Base-by-base conservation (phyloP, 2,797 vertebrate species). In the Erpetoichthys calabaricus region DNA sequence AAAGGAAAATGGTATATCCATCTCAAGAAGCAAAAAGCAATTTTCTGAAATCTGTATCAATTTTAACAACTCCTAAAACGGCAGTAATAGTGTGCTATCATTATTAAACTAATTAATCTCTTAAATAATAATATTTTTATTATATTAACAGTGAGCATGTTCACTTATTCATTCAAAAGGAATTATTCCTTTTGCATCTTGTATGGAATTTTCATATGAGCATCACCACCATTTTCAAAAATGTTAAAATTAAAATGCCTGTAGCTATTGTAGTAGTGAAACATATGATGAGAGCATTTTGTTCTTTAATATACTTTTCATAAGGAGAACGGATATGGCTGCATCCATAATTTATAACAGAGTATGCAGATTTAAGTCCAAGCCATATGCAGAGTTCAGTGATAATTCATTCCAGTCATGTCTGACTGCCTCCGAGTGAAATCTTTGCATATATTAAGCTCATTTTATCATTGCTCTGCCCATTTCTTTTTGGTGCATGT, bases 281-380 rank as follows among this genome's bases (percentile, higher is more conserved):
- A 42, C 41, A 54, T 54, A 7, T 42, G 53, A 54, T 42, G n/a
- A 54, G n/a, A 42, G 53, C 7, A 43, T 54, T 42, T 54, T 42
- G 9, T 54, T 54, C n/a, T 44, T 54, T 54, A 44, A 54, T 54
- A 54, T 43, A 42, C 53, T 54, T 54, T 8, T 41, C 41, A 54
- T 7, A 42, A 7, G 4, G 44, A 54, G 10, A 7, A 41, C 44
- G 41, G 44, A 54, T 54, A 43, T 44, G 41, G 7, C 53, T 43
- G 53, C 42, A 54, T 54, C 53, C 53, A 43, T 54, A 54, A 54
- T 54, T 54, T 54, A 54, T 54, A 44, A 54, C 9, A 43, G 3
- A 49, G 47, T 8, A 7, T 42, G 10, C 44, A 44, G 53, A 54
- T 7, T 54, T 41, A 25, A 42, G 9, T 43, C 44, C 53, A 25